Conservation (phyloP, 2,888 invertebrate genomes). For the Athalia cordata region DNA sequence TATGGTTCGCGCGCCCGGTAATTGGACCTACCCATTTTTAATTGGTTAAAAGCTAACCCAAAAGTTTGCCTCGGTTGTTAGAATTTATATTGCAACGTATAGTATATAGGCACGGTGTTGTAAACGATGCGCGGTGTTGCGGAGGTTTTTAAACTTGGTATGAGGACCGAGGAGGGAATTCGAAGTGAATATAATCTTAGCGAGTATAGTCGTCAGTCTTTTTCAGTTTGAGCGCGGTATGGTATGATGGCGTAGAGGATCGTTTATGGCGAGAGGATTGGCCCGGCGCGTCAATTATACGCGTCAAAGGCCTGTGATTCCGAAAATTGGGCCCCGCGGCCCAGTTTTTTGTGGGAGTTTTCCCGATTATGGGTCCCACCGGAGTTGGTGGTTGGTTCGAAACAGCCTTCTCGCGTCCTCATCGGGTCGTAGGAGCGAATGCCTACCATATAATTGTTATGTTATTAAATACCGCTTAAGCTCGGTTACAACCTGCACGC, state of each 20-base stretch:
- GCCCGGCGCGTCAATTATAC: conserved; percentile 60
- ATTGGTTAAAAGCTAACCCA: conserved; percentile 62
- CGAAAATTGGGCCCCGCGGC: conserved; percentile 61
- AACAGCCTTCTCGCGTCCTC: conserved; percentile 55
- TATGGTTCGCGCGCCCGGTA: conserved; percentile 62
- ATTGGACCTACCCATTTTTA: conserved; percentile 70
- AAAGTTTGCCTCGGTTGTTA: conserved; percentile 64
- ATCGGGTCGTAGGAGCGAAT: conserved; percentile 49
- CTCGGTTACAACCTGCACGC: conserved; percentile 48
- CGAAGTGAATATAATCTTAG: conserved; percentile 55
- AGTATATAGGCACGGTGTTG: conserved; percentile 51
- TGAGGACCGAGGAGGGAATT: conserved; percentile 51
- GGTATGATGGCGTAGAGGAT: conserved; percentile 48
- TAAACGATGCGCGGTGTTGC: conserved; percentile 53
- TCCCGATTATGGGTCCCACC: conserved; percentile 56
- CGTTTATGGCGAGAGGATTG: conserved; percentile 50
- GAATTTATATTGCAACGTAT: conserved; percentile 66
- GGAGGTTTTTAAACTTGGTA: conserved; percentile 57
- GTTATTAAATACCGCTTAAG: conserved; percentile 72
- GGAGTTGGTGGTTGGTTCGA: conserved; percentile 48
- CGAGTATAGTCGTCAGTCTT: conserved; percentile 2
- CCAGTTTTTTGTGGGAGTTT: conserved; percentile 55
- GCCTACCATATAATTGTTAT: conserved; percentile 72
- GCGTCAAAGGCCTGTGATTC: conserved; percentile 59
- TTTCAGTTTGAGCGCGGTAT: not conserved